Conservation (phyloP, 53 echinoderm and acorn worm genomes). For the Astropecten irregularis region DNA sequence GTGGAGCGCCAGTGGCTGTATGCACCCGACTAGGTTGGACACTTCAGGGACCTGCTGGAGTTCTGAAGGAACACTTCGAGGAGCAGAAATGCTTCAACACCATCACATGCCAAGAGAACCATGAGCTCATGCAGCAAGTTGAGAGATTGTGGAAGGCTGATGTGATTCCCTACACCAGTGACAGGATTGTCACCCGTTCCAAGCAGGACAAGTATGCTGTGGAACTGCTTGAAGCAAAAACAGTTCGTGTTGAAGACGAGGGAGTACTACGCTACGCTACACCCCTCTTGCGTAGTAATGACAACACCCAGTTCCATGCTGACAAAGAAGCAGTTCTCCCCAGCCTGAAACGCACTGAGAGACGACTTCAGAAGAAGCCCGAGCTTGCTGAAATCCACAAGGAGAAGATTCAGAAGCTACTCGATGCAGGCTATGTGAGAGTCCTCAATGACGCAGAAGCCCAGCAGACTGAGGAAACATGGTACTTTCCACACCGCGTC, state of each 20-base stretch:
- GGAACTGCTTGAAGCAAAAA: background rate
- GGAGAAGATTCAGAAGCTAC: background rate
- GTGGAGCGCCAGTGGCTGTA: constrained; percentile 14
- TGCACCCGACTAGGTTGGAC: constrained; percentile 6
- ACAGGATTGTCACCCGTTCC: background rate
- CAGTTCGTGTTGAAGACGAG: background rate
- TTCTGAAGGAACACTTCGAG: background rate
- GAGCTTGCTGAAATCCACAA: background rate
- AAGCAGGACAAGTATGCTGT: constrained; percentile 11
- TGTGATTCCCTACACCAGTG: background rate
- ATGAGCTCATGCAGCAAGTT: background rate
- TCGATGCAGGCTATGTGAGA: background rate
- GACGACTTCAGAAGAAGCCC: background rate
- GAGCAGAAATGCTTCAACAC: background rate
- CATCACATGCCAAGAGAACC: background rate
- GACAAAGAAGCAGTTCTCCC: background rate
- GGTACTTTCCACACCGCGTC: too few species aligned
- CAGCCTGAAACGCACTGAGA: background rate
- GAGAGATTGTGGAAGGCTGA: constrained; percentile 1
- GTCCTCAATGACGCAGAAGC: background rate
- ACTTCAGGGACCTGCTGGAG: constrained; percentile 7
- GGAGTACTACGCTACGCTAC: constrained; percentile 20
- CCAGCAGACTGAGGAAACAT: too few species aligned
- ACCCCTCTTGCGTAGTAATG: background rate
- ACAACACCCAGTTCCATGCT: background rate